Evolutionary conservation across 1,140 invertebrate species (phyloP), one percentile per base, ranked within the genome.

Genomic region (Drosophila sp.): DNA sequence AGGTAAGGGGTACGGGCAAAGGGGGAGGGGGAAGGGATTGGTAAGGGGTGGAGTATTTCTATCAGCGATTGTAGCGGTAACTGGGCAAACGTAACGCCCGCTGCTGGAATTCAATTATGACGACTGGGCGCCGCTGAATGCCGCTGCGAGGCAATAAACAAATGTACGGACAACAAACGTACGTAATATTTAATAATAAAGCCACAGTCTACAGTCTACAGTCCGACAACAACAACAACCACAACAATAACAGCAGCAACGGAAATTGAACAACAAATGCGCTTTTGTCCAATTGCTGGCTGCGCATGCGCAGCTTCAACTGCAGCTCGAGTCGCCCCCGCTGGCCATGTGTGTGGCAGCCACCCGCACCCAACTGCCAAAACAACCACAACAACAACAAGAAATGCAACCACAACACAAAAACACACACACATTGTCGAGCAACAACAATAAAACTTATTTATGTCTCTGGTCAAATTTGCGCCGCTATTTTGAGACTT

Each of bases 101-200:
- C 86, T 83, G 76, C 72, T 86, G 86, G 86, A 90, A 90, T 90
- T 90, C 86, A 90, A 90, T 90, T 90, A 90, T 90, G 86, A 76
- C 72, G 62, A 89, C 64, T 79, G 78, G 82, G 71, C 82, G 78
- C 76, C 50, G 57, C 53, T 57, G 75, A 72, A 72, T 59, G 79
- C 84, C 70, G 73, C 74, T 67, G 75, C 75, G 46, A 83, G 83
- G 79, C 83, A 87, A 87, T 87, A 89, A 89, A 89, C 83, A 87
- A 87, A 87, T 87, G 82, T 71, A 87, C 82, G 34, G 74, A 87
- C 81, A 86, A 80, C 81, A 78, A 83, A 78, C 54, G 82, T 81
- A 87, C 83, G 76, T 89, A 87, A 87, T 87, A 82, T 86, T 89
- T 86, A 86, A 86, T 86, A 86, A 86, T 89, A 86, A 89, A 79